Conservation (phyloP, 1,140 invertebrate genomes). For the Penaeus indicus region DNA sequence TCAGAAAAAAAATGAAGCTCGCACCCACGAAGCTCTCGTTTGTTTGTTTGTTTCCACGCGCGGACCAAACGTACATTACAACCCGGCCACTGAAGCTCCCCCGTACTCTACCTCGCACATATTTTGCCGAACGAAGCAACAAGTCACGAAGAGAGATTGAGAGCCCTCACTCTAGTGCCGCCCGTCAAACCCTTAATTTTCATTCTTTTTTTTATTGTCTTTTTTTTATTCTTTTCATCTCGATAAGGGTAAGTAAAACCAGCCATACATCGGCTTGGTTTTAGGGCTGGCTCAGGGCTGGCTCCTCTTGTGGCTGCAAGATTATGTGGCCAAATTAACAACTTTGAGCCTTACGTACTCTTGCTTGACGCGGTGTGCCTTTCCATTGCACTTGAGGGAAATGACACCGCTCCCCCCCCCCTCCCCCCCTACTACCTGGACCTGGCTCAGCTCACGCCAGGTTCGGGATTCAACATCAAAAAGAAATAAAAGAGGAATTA, state of each 20-base stretch:
- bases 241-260: too few relatives aligned
- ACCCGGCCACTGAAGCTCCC: slow-evolving; percentile 46
- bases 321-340: slow-evolving; percentile 40
- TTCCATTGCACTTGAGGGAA: too few relatives aligned
- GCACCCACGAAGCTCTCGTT: too few relatives aligned
- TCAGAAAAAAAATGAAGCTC: too few relatives aligned
- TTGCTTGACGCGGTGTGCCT: too few relatives aligned
- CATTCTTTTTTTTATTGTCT: too few relatives aligned
- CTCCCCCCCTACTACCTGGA: background rate
- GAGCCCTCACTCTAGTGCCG: background rate
- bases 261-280: background rate
- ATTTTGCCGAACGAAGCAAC: slow-evolving; percentile 62
- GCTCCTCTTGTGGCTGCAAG: slow-evolving; percentile 35
- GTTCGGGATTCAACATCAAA: too few relatives aligned
- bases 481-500: background rate
- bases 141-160: slow-evolving; percentile 29
- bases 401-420: background rate
- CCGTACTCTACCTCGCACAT: slow-evolving; percentile 63
- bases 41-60: too few relatives aligned
- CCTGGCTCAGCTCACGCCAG: too few relatives aligned
- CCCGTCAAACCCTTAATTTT: background rate
- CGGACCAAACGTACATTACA: slow-evolving; percentile 52
- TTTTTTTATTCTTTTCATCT: too few relatives aligned
- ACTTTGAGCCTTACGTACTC: slow-evolving; percentile 27
- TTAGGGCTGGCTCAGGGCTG: slow-evolving; percentile 13